Base-by-base conservation (phyloP, 2,888 invertebrate species). In the Rhabditophanes sp. region DNA sequence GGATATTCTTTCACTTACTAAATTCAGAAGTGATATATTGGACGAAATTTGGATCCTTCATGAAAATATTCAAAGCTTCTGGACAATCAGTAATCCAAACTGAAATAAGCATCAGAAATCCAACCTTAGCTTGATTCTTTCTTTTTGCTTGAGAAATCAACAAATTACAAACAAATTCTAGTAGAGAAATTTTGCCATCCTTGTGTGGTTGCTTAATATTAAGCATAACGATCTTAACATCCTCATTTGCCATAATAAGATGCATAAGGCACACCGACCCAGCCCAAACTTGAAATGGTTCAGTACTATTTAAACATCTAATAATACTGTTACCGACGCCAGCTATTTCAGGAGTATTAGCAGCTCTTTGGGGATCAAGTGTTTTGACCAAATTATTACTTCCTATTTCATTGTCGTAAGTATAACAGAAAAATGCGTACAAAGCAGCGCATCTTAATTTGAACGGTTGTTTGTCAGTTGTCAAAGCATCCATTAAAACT, bases 381-480 rank as follows among this genome's bases (percentile, higher is more conserved):
- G n/a, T n/a, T n/a, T n/a, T n/a, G n/a, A n/a, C n/a, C n/a, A n/a
- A n/a, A n/a, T n/a, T n/a, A n/a, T n/a, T n/a, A n/a, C n/a, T 64
- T 14, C 82, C 82, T 18, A 76, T 73, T 65, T 83, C 81, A 67
- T 96, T 96, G 68, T 80, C 82, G 66, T 80, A 83, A 5, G 96
- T 71, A 66, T 81, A 96, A 65, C 85, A 87, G 71, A 93, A 79
- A 68, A 96, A 90, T 66, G 87, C 88, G 68, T 99, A 96, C 1
- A 96, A 75, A 2, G 93, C 88, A 1, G 93, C 82, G 66, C 85
- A 85, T 42, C 96, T 78, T 57, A 82, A 67, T 1, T 71, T 70
- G 64, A 93, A 80, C 1, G 87, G 81, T 66, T 96, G 96, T 61
- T 87, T 88, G 66, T 96, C 93, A 66, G 90, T 88, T 4, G 87